Evolutionary conservation across 2,113 vertebrate genomes (phyloP).

Genomic region (Barbus barbus): DNA sequence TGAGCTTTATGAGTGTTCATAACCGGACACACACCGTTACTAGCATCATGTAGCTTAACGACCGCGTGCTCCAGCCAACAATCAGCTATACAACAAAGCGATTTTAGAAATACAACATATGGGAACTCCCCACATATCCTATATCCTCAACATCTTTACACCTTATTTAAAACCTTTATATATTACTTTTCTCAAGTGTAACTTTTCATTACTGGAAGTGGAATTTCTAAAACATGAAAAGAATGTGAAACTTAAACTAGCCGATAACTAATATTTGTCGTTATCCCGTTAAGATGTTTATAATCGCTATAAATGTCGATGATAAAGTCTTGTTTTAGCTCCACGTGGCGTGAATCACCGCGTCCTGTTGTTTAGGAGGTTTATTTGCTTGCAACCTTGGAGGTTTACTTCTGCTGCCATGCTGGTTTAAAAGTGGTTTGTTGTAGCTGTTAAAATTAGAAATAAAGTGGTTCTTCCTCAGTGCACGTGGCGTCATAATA

Average conservation of each 20-base stretch:
- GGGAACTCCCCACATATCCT: too few species aligned
- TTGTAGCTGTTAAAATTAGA: background rate
- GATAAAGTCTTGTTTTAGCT: background rate
- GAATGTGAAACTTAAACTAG: background rate
- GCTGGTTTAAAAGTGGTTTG: background rate
- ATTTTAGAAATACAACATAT: background rate
- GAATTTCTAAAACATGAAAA: background rate
- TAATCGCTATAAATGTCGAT: background rate
- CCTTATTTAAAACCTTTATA: background rate
- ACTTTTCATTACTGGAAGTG: background rate
- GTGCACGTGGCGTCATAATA: slow-evolving; percentile 7
- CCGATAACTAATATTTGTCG: too few species aligned
- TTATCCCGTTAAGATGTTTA: background rate
- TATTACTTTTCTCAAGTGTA: too few species aligned
- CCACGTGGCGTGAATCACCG: slow-evolving; percentile 15
- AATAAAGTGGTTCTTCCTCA: too few species aligned
- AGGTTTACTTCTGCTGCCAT: background rate
- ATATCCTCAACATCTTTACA: background rate
- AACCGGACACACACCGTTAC: background rate
- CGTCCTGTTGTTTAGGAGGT: background rate
- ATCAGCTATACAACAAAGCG: background rate
- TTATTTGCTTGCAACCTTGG: background rate
- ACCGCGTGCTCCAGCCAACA: slow-evolving; percentile 67
- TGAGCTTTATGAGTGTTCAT: slow-evolving; percentile 33
- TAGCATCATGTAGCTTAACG: slow-evolving; percentile 3